These are phyloP conservation scores for Chlamydotis undulata DNA, from an alignment of 2,113 vertebrate genomes.

Conservation along the genomic window DNA sequence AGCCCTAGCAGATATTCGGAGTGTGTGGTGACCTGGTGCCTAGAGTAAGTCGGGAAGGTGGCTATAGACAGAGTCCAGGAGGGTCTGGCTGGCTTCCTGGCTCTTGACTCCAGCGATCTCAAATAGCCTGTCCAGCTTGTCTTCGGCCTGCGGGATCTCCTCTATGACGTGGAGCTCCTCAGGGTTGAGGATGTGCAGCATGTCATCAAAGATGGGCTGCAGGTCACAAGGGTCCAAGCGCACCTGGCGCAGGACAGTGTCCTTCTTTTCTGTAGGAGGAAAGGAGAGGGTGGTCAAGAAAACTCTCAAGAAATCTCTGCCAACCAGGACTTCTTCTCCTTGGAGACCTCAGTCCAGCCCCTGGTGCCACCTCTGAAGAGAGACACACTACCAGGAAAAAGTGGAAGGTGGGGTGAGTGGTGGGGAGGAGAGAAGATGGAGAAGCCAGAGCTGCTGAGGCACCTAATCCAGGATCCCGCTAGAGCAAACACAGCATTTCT, in stretches of 20 bases:
- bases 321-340: background rate
- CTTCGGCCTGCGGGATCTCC: slow-evolving; percentile 90
- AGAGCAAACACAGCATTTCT: background rate
- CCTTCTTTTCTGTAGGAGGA: slow-evolving; percentile 90
- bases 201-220: slow-evolving; percentile 97
- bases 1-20: slow-evolving; percentile 63
- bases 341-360: background rate
- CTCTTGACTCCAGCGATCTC: slow-evolving; percentile 97
- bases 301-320: background rate
- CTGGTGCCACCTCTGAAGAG: background rate
- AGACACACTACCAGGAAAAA: fast-evolving
- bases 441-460: background rate
- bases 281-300: background rate
- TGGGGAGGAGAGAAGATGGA: background rate
- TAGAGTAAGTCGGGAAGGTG: slow-evolving; percentile 94
- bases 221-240: slow-evolving; percentile 95
- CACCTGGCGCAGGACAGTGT: slow-evolving; percentile 95
- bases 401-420: background rate
- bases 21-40: slow-evolving; percentile 42
- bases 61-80: slow-evolving; percentile 96
- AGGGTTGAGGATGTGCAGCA: slow-evolving; percentile 95
- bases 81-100: slow-evolving; percentile 96
- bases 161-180: slow-evolving; percentile 93
- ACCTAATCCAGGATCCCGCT: background rate
- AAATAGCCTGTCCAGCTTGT: slow-evolving; percentile 93